These are phyloP conservation scores for Chesias legatella DNA, from an alignment of 2,888 invertebrate species.

Conservation along the genomic window DNA sequence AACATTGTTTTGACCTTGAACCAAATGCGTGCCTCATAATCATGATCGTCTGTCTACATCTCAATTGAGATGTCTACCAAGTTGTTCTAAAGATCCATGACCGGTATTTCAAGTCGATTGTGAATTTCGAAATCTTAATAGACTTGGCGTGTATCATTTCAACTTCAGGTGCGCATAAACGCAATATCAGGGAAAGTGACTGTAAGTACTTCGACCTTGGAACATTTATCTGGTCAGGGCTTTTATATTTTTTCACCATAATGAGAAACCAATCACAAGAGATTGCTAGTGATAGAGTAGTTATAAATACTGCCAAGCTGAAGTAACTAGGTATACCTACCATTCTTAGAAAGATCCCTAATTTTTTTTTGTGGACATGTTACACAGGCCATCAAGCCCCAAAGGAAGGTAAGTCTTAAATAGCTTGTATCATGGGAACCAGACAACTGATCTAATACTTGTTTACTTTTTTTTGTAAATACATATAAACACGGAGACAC, in stretches of 20 bases:
- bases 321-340: too few species aligned
- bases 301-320: too few species aligned
- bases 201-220: slow-evolving; percentile 26
- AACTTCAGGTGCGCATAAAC: slow-evolving; percentile 12
- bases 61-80: slow-evolving; percentile 6
- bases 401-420: too few species aligned
- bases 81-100: slow-evolving; percentile 6
- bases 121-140: slow-evolving; percentile 14
- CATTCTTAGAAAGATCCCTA: too few species aligned
- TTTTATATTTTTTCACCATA: slow-evolving; percentile 18
- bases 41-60: slow-evolving; percentile 6
- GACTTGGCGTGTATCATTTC: slow-evolving; percentile 4
- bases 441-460: too few species aligned
- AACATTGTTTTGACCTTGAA: slow-evolving; percentile 15
- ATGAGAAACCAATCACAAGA: too few species aligned
- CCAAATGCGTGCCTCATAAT: slow-evolving; percentile 15
- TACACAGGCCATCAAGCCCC: too few species aligned
- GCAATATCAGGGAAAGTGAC: slow-evolving; percentile 31
- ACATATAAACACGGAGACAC: too few species aligned
- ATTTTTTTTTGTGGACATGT: too few species aligned
- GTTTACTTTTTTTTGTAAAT: too few species aligned
- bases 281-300: too few species aligned
- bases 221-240: slow-evolving; percentile 19
- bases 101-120: slow-evolving; percentile 13
- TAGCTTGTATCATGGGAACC: too few species aligned